Conservation (phyloP, 2,888 invertebrate species). For the Coenonympha arcania region DNA sequence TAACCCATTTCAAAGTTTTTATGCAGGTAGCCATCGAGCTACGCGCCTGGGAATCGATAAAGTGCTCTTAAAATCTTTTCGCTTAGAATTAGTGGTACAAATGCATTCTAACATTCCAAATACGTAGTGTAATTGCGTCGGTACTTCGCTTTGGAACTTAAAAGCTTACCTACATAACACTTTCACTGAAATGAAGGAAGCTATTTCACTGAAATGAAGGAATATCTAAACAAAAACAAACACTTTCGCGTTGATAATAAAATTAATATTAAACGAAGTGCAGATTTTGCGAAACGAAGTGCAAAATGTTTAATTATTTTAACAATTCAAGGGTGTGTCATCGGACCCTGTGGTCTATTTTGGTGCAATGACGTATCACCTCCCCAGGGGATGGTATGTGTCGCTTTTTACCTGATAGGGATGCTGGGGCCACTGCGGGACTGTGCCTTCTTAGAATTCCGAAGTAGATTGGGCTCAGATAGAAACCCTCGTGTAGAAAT, state of each 20-base stretch:
- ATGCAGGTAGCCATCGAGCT: conserved; percentile 30
- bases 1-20: conserved; percentile 48
- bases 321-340: not conserved
- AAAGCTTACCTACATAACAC: no score
- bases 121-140: no score
- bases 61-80: not conserved
- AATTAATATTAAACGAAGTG: no score
- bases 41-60: not conserved
- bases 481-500: conserved; percentile 6
- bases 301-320: no score
- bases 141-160: no score
- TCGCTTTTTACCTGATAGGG: conserved; percentile 21
- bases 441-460: conserved; percentile 44
- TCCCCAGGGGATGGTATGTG: not conserved
- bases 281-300: no score
- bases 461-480: conserved; percentile 17
- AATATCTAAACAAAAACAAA: no score
- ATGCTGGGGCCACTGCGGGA: conserved; percentile 28
- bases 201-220: no score
- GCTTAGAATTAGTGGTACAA: not conserved
- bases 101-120: no score
- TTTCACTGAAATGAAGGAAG: no score
- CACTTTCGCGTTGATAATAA: no score
- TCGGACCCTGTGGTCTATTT: not conserved
- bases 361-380: not conserved